A percentile compares a stretch with the other conserved stretches of the same genome.
Conservation (phyloP, 2,113 vertebrate species). For the Paratilapia polleni region DNA sequence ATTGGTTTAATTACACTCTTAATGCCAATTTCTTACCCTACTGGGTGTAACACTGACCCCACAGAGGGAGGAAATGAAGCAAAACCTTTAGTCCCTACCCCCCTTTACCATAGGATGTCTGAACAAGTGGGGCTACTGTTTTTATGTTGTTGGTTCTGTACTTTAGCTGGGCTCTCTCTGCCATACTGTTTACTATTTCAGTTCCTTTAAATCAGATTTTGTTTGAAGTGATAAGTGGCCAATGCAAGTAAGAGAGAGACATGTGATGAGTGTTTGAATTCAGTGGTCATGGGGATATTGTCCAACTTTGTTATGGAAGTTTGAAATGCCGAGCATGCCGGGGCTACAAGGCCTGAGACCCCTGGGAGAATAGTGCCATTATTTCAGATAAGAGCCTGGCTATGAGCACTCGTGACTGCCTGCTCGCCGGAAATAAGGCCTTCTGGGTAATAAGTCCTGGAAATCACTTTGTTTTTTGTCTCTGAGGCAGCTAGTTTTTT, state of each 20-base stretch:
- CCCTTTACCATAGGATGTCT: neutral
- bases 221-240: conserved; percentile 29
- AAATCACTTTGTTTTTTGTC: conserved; percentile 44
- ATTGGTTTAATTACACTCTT: conserved; percentile 51
- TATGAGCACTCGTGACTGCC: conserved; percentile 40
- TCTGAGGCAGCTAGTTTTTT: conserved; percentile 8
- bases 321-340: conserved; percentile 69
- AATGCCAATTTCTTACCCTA: conserved; percentile 45
- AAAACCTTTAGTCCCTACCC: conserved; percentile 14
- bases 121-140: conserved; percentile 59
- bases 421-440: conserved; percentile 25
- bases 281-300: conserved; percentile 36
- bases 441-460: conserved; percentile 47
- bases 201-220: conserved; percentile 9
- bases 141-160: neutral
- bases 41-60: conserved; percentile 60
- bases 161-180: neutral
- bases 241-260: conserved; percentile 22
- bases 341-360: conserved; percentile 31
- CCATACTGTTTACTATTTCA: neutral
- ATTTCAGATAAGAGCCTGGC: conserved; percentile 45
- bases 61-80: conserved; percentile 63
- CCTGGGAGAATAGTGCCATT: conserved; percentile 67
- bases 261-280: conserved; percentile 53
- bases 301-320: conserved; percentile 62